Evolutionary conservation across 2,797 vertebrate genomes (phyloP), one percentile per base, ranked within the genome.

Genomic region (Gorsachius magnificus): DNA sequence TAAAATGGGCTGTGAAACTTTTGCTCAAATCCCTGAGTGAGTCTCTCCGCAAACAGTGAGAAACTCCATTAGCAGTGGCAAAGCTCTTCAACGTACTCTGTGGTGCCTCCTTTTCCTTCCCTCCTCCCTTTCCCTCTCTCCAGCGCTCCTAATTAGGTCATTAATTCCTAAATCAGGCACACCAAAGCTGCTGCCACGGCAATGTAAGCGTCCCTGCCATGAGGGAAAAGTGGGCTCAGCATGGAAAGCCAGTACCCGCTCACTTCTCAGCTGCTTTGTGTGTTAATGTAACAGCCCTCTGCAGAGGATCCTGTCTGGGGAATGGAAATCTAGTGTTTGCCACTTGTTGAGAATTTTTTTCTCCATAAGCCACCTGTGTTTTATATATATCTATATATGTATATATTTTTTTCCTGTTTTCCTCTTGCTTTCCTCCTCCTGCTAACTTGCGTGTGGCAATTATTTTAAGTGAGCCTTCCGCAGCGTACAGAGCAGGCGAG

Each of bases 121-220:
- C 46, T 75, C 54, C 41, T 71, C 48, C 43, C 33, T 56, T 71
- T 70, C 22, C 11, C n/a, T 8, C n/a, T 81, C 74, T 84, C 69
- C 57, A 66, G 70, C 0, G 6, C 64, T 89, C 74, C 87, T 95
- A 88, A 91, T 94, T 78, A 91, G 86, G 70, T 90, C 77, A 74
- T 90, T 94, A 96, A 82, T 79, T 95, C 94, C 92, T 92, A 79
- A 95, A 91, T 95, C 87, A 91, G 91, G 54, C 85, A 14, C 89
- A 48, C 56, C 70, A 64, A 83, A 71, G 51, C 87, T 87, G 77
- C 89, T 84, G 68, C 80, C 84, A 65, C 15, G 3, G 45, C 70
- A 75, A 17, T 1, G 11, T n/a, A 28, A 75, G 48, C 4, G 5
- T 48, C 61, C 76, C 76, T 88, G 85, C 88, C 50, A 60, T 0